These are phyloP conservation scores for Porites evermanni DNA, from an alignment of 92 coral and sea anemone species.

Conservation along the genomic window DNA sequence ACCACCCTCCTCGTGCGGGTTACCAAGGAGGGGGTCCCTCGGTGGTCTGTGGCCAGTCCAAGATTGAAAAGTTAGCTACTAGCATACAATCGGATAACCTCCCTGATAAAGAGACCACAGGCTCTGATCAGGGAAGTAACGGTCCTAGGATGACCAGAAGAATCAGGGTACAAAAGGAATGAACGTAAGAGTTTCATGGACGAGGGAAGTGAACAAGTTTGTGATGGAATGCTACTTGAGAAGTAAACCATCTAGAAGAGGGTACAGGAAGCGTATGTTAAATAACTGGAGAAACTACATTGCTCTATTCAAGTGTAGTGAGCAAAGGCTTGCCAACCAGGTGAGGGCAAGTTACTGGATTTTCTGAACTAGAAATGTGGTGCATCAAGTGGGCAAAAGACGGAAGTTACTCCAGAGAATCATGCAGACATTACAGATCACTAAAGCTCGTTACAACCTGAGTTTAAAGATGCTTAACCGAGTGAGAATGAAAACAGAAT, in stretches of 20 bases:
- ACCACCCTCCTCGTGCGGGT: no score
- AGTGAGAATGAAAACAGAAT: no score
- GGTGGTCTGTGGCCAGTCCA: no score
- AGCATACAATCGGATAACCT: no score
- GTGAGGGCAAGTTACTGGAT: not conserved
- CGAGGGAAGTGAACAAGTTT: not conserved
- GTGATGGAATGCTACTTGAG: not conserved
- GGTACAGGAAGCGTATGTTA: not conserved
- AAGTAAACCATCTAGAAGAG: not conserved
- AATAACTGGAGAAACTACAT: not conserved
- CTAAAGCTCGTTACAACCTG: no score
- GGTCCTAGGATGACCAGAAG: no score
- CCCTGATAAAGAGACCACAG: no score
- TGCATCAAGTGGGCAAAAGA: not conserved
- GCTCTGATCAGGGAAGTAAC: no score
- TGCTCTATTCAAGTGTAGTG: not conserved
- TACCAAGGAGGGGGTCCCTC: no score
- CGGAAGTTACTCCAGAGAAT: not conserved
- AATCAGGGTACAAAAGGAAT: not conserved
- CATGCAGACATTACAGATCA: no score
- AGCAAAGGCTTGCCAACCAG: not conserved
- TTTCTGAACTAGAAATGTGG: not conserved
- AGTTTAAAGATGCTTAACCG: no score
- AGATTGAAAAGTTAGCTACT: no score
- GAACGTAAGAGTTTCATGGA: not conserved